These are phyloP conservation scores for Catharus bicknelli DNA, from an alignment of 2,113 vertebrate genomes.

Conservation along the genomic window DNA sequence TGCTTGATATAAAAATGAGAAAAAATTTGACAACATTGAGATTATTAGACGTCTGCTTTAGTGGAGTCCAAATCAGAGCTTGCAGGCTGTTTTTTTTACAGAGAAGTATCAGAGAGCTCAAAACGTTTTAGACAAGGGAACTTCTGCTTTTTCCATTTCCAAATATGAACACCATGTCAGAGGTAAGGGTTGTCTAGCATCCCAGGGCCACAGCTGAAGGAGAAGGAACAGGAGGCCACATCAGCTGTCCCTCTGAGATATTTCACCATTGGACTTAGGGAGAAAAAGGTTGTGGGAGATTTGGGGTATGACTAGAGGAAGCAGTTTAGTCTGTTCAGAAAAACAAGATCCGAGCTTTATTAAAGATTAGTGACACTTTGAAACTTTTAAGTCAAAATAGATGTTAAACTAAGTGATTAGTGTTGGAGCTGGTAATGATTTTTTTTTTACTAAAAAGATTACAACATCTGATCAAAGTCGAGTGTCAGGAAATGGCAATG, in stretches of 20 bases:
- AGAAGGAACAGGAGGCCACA: neutral
- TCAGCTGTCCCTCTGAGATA: neutral
- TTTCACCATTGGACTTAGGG: neutral
- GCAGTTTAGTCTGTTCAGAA: neutral
- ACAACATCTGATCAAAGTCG: neutral
- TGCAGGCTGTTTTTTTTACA: neutral
- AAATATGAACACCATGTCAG: neutral
- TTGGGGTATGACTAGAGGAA: neutral
- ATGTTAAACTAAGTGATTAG: neutral
- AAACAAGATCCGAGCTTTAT: neutral
- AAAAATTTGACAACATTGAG: neutral
- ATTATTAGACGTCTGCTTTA: neutral
- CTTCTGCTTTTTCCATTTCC: neutral
- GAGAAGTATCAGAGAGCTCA: neutral
- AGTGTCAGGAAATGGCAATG: neutral
- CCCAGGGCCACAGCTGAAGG: neutral
- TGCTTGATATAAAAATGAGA: neutral
- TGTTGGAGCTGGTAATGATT: neutral
- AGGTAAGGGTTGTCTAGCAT: neutral
- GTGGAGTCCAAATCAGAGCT: neutral
- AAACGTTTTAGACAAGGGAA: neutral
- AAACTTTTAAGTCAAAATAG: neutral
- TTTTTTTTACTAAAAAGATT: neutral
- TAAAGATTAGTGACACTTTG: neutral
- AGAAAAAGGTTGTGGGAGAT: neutral